phyloP scores from a whole-genome alignment of 37 sponge, comb jelly and placozoan genomes.

The Agelas oroides region DNA sequence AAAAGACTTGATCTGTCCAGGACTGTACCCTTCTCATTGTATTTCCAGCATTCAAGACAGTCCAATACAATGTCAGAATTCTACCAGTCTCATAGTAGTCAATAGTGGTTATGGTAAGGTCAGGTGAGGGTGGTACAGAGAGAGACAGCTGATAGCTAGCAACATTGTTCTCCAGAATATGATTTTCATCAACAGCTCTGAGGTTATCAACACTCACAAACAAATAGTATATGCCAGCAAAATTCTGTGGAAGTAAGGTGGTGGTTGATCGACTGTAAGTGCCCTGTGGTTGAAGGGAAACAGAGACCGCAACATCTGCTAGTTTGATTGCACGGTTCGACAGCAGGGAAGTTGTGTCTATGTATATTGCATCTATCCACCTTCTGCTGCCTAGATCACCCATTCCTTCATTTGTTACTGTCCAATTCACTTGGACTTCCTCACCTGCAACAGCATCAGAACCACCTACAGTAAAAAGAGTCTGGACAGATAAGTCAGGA shows the following conservation, averaged over 20 bases:
- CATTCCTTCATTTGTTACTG: conserved; percentile 3
- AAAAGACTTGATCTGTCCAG: conserved; percentile 26
- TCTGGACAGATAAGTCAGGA: conserved; percentile 1
- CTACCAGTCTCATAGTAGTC: background rate
- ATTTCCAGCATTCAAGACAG: conserved; percentile 19
- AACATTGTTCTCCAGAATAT: background rate
- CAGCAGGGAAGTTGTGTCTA: background rate
- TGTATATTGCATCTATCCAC: background rate
- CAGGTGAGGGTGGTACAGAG: conserved; percentile 28
- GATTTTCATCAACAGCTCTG: conserved; percentile 1
- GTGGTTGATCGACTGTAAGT: too few relatives aligned
- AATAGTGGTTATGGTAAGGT: conserved; percentile 1
- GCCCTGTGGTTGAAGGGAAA: too few relatives aligned
- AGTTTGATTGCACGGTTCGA: too few relatives aligned
- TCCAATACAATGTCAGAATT: conserved; percentile 13
- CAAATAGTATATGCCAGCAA: conserved; percentile 14
- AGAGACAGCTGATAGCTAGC: background rate
- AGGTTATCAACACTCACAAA: background rate
- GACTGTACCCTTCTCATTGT: background rate
- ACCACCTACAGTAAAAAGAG: background rate
- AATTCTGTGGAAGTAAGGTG: too few relatives aligned
- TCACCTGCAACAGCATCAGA: background rate
- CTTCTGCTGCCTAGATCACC: too few relatives aligned
- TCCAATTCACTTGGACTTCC: conserved; percentile 8
- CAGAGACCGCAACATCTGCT: too few relatives aligned